phyloP scores from a whole-genome alignment of 1,140 invertebrate species.

The Procambarus virginalis region DNA sequence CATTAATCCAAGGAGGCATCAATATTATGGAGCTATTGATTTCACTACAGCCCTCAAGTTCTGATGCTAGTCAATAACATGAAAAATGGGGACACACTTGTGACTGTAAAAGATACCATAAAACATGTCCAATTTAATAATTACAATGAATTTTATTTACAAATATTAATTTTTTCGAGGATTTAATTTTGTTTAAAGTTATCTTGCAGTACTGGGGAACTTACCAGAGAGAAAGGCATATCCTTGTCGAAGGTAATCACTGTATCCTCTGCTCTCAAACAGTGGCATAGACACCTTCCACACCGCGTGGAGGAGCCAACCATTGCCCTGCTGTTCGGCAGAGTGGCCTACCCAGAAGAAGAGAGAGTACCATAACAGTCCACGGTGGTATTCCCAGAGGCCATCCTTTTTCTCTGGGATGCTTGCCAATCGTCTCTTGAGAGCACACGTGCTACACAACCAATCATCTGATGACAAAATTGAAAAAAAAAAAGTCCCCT shows the following conservation, averaged over 20 bases:
- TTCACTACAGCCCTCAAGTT: too few relatives aligned
- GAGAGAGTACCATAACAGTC: constrained; percentile 53
- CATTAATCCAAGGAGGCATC: too few relatives aligned
- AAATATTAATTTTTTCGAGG: too few relatives aligned
- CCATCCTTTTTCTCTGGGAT: not conserved
- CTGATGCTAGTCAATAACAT: too few relatives aligned
- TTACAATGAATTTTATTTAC: too few relatives aligned
- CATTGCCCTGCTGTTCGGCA: constrained; percentile 43
- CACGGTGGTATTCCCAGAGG: constrained; percentile 51
- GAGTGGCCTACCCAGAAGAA: constrained; percentile 41
- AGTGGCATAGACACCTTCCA: constrained; percentile 58
- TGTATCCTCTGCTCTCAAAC: constrained; percentile 32
- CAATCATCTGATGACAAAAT: constrained; percentile 41
- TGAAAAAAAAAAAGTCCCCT: too few relatives aligned
- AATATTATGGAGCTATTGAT: too few relatives aligned
- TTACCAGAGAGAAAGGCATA: constrained; percentile 55
- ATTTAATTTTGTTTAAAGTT: too few relatives aligned
- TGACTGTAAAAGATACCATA: too few relatives aligned
- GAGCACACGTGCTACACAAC: constrained; percentile 28
- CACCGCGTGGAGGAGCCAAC: constrained; percentile 52
- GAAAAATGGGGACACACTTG: too few relatives aligned
- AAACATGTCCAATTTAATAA: too few relatives aligned
- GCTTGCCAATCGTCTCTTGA: not conserved
- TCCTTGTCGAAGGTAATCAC: constrained; percentile 37
- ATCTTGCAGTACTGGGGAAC: not conserved